A percentile compares a stretch with the other conserved stretches of the same genome.
Evolutionary conservation across 2,888 invertebrate genomes (phyloP).

Genomic region (Gastrophysa polygoni): DNA sequence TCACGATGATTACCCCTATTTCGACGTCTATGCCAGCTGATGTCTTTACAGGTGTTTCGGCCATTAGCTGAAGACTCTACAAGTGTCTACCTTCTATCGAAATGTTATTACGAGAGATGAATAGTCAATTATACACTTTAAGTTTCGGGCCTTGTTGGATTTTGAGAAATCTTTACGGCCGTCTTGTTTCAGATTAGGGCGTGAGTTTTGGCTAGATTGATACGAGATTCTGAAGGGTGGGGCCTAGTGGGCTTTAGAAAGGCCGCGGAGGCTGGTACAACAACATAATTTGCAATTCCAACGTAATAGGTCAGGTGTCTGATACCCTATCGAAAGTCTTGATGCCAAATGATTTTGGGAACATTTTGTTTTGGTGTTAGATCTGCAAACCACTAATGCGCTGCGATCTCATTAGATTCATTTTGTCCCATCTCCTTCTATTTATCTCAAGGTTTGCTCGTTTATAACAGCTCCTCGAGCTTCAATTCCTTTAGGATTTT

Average conservation of each 20-base stretch:
- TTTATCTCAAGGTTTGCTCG: too few species aligned
- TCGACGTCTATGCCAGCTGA: constrained; percentile 27
- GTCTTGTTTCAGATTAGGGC: constrained; percentile 9
- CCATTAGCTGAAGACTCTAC: constrained; percentile 43
- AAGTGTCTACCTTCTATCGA: constrained; percentile 37
- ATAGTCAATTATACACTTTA: constrained; percentile 36
- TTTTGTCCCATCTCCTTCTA: too few species aligned
- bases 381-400: too few species aligned
- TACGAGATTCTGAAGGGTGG: background rate
- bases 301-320: too few species aligned
- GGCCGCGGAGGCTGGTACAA: background rate
- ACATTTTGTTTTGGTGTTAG: too few species aligned
- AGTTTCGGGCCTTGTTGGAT: constrained; percentile 15
- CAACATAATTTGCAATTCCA: constrained; percentile 1
- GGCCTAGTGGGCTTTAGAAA: background rate
- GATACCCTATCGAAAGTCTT: too few species aligned
- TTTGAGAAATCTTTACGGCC: constrained; percentile 18
- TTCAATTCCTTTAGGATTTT: too few species aligned
- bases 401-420: too few species aligned
- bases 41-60: constrained; percentile 46
- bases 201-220: constrained; percentile 10
- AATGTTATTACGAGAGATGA: constrained; percentile 32
- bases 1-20: background rate
- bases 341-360: too few species aligned
- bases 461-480: too few species aligned